Evolutionary conservation across 2,888 invertebrate species (phyloP).

Genomic region (Acleris laterana): DNA sequence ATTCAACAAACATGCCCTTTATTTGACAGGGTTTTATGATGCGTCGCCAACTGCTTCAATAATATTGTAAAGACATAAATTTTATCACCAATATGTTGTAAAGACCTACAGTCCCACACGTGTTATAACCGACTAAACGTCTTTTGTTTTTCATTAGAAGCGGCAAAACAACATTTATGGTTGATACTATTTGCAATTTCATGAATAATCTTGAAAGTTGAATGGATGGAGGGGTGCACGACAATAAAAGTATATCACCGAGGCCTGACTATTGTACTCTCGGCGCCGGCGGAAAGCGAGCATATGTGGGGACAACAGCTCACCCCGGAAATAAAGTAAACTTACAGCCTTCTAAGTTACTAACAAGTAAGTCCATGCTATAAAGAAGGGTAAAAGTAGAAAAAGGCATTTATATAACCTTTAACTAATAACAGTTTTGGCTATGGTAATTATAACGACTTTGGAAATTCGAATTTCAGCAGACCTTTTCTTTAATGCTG

Average conservation of each 20-base stretch:
- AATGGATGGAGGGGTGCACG: slow-evolving; percentile 70
- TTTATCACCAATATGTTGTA: slow-evolving; percentile 19
- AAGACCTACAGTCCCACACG: slow-evolving; percentile 4
- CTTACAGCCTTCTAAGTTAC: slow-evolving; percentile 52
- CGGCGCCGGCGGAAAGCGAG: slow-evolving; percentile 82
- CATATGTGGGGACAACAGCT: slow-evolving; percentile 77
- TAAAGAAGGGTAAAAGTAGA: too few species aligned
- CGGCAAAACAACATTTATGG: slow-evolving; percentile 41
- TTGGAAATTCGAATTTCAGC: too few species aligned
- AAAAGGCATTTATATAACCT: too few species aligned
- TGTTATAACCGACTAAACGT: slow-evolving; percentile 1
- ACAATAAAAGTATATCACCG: slow-evolving; percentile 83
- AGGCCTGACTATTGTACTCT: slow-evolving; percentile 73
- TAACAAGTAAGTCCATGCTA: slow-evolving; percentile 5
- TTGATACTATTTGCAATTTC: slow-evolving; percentile 53
- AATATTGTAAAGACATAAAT: slow-evolving; percentile 33
- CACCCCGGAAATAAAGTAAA: slow-evolving; percentile 75
- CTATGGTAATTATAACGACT: too few species aligned
- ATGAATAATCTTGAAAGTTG: slow-evolving; percentile 64
- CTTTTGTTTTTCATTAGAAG: neutral
- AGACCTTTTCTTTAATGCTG: too few species aligned
- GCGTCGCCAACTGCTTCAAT: slow-evolving; percentile 24
- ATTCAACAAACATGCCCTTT: slow-evolving; percentile 43
- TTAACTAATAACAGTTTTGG: too few species aligned
- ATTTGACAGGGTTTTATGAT: slow-evolving; percentile 36